Conservation (phyloP, 2,888 invertebrate genomes). For the Orthosia gracilis region DNA sequence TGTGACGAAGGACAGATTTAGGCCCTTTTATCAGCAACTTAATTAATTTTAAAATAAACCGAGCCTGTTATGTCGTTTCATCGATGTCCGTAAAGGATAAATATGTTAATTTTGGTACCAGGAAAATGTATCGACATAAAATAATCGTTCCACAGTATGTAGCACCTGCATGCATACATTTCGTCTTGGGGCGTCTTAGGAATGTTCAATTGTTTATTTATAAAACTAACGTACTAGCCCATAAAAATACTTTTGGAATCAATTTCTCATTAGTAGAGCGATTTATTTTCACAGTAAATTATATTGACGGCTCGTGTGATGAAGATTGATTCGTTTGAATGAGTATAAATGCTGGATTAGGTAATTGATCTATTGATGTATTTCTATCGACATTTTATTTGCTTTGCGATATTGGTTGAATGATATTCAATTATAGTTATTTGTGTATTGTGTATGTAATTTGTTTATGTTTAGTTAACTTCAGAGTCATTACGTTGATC, state of each 20-base stretch:
- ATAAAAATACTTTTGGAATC: slow-evolving; percentile 70
- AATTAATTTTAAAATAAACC: slow-evolving; percentile 37
- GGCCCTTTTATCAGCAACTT: slow-evolving; percentile 23
- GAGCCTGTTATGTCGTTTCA: slow-evolving; percentile 28
- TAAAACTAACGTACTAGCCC: slow-evolving; percentile 66
- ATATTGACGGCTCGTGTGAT: slow-evolving; percentile 36
- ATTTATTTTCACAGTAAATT: slow-evolving; percentile 44
- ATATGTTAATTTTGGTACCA: slow-evolving; percentile 38
- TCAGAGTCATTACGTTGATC: background rate
- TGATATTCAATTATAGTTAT: slow-evolving; percentile 26
- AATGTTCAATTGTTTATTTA: slow-evolving; percentile 70
- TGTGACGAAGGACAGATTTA: slow-evolving; percentile 49
- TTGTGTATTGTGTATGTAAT: slow-evolving; percentile 3
- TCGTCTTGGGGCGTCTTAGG: slow-evolving; percentile 36
- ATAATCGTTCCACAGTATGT: slow-evolving; percentile 20
- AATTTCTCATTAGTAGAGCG: slow-evolving; percentile 55
- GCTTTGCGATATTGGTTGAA: slow-evolving; percentile 26
- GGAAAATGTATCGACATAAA: slow-evolving; percentile 38
- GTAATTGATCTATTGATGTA: slow-evolving; percentile 52
- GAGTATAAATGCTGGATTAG: slow-evolving; percentile 24
- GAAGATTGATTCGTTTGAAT: slow-evolving; percentile 51
- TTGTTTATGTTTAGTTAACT: slow-evolving; percentile 4
- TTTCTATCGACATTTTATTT: slow-evolving; percentile 42
- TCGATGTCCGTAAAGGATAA: slow-evolving; percentile 31
- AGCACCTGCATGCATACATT: slow-evolving; percentile 37